Percentiles rank a stretch among this genome's conserved stretches.
phyloP scores from a whole-genome alignment of 2,888 invertebrate genomes.

The Xestoiulus laeticollis region DNA sequence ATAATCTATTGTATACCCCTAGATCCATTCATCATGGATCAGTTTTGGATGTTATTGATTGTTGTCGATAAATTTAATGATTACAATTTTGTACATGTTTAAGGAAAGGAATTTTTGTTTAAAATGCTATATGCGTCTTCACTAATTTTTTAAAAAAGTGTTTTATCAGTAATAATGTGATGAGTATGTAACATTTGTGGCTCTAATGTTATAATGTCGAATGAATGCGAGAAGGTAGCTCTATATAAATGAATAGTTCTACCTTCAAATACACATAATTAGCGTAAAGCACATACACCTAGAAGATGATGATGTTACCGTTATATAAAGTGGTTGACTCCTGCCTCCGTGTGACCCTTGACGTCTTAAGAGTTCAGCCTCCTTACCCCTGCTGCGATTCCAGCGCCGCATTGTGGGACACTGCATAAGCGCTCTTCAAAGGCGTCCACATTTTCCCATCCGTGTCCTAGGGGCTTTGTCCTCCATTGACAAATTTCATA shows the following conservation, averaged over 20 bases:
- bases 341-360: slow-evolving; percentile 1
- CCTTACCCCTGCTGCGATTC: slow-evolving; percentile 20
- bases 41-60: too few species aligned
- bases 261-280: slow-evolving; percentile 13
- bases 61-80: too few species aligned
- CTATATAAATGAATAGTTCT: too few species aligned
- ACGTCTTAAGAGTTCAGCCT: neutral
- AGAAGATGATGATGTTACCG: slow-evolving; percentile 7
- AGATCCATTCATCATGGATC: too few species aligned
- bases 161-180: too few species aligned
- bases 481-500: neutral
- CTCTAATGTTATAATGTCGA: neutral
- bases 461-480: neutral
- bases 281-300: neutral
- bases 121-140: too few species aligned
- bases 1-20: too few species aligned
- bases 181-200: too few species aligned
- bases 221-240: neutral
- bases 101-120: too few species aligned
- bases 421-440: neutral
- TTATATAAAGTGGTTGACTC: neutral
- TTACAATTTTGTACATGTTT: too few species aligned
- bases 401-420: slow-evolving; percentile 1
- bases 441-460: slow-evolving; percentile 6
- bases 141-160: too few species aligned